These are phyloP conservation scores for Zonitis immaculata DNA, from an alignment of 2,888 invertebrate species.

Conservation along the genomic window DNA sequence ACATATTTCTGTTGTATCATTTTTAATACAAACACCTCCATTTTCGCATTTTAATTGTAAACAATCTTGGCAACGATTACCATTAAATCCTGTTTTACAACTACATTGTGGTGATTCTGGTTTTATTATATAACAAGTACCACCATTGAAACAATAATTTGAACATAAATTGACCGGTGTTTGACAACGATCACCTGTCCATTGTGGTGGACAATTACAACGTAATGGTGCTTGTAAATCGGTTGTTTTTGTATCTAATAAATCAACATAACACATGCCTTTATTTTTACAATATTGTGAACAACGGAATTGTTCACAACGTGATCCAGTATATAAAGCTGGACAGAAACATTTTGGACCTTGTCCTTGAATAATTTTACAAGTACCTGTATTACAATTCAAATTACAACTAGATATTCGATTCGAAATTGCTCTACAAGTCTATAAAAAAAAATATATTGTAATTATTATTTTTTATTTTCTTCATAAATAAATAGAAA, in stretches of 20 bases:
- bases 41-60: conserved; percentile 56
- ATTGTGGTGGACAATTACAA: conserved; percentile 60
- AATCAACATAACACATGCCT: conserved; percentile 53
- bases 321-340: conserved; percentile 59
- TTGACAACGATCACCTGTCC: conserved; percentile 64
- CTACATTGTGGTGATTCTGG: conserved; percentile 45
- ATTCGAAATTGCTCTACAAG: conserved; percentile 37
- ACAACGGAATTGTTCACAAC: conserved; percentile 66
- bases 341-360: conserved; percentile 62
- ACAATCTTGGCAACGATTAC: conserved; percentile 57
- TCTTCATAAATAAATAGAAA: conserved; percentile 2
- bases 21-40: conserved; percentile 56
- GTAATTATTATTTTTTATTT: not conserved
- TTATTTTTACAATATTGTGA: conserved; percentile 64
- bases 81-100: conserved; percentile 54
- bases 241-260: conserved; percentile 31
- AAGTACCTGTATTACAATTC: conserved; percentile 59
- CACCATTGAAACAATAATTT: conserved; percentile 57
- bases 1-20: conserved; percentile 50
- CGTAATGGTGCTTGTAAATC: conserved; percentile 39
- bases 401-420: conserved; percentile 49
- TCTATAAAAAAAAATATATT: conserved; percentile 52
- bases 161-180: conserved; percentile 55
- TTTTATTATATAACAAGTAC: conserved; percentile 51
- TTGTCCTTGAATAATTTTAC: conserved; percentile 50